phyloP scores from a whole-genome alignment of 2,797 vertebrate species.

The Graptemys geographica region DNA sequence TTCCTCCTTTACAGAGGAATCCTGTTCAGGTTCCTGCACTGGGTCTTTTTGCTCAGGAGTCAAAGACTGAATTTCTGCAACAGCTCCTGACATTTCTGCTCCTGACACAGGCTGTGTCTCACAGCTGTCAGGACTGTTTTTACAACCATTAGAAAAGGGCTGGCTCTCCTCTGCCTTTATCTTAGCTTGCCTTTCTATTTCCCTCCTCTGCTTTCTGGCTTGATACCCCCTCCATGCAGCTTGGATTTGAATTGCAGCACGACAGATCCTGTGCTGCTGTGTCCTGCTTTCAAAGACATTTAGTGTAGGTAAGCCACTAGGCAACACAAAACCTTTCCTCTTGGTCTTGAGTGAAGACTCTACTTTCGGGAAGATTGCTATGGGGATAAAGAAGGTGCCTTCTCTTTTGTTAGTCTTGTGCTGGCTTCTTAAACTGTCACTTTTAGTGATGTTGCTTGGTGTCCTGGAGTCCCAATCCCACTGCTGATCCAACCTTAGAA shows the following conservation, averaged over 20 bases:
- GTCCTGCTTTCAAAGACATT: neutral
- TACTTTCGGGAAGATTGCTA: neutral
- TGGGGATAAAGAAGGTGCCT: neutral
- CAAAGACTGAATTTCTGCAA: neutral
- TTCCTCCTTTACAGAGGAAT: neutral
- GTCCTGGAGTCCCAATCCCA: neutral
- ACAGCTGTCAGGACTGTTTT: neutral
- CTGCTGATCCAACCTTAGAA: rapidly evolving
- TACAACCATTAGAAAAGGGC: neutral
- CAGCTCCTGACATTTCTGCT: no score
- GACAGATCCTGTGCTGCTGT: neutral
- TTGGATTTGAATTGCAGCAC: neutral
- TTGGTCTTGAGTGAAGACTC: neutral
- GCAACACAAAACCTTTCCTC: neutral
- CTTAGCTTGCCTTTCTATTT: neutral
- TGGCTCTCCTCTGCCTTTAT: neutral
- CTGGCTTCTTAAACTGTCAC: neutral
- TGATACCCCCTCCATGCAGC: rapidly evolving
- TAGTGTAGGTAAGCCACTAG: neutral
- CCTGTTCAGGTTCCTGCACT: neutral
- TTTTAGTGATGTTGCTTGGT: neutral
- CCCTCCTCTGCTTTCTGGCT: neutral
- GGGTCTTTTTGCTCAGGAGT: rapidly evolving
- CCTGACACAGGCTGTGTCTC: neutral
- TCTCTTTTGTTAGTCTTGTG: neutral